Base-by-base conservation (phyloP, 2,797 vertebrate genomes). In the Tachyglossus aculeatus region DNA sequence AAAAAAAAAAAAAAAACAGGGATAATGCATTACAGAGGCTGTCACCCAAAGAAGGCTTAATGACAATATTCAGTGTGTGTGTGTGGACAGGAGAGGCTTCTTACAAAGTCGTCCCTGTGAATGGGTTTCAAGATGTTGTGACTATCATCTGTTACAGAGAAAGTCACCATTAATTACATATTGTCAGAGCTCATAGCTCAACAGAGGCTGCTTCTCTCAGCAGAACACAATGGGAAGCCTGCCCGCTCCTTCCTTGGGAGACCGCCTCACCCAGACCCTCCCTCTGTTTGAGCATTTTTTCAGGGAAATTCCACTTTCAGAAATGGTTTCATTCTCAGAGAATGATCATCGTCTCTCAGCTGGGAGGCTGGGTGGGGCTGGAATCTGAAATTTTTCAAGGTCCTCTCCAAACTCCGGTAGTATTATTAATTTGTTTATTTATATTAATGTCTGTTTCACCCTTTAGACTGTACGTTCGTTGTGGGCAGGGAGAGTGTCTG, bases 81-180 rank as follows among this genome's bases (percentile, higher is more conserved):
- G 38, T 75, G 81, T 87, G 86, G 80, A 81, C 70, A 88, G 82
- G 81, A 22, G 14, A 56, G 68, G 37, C 75, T 68, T 59, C 74
- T 82, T 83, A 85, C 85, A 82, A 63, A 70, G 81, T 74, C 82
- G 86, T 85, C 82, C 62, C 77, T 74, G 76, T 86, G 79, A 90
- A 88, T 67, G 83, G 71, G 86, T 88, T 86, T 90, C 90, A 89
- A 88, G 89, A 89, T 92, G 88, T 88, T 92, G 89, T 92, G 87
- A 91, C 87, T 88, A 64, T 91, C 85, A 88, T 88, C 79, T 77
- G 54, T 80, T 89, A 81, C 88, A 86, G 88, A 87, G 80, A 71
- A 86, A 64, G 32, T 87, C 74, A 21, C 74, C 78, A 82, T 84
- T 88, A 88, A 88, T 84, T 88, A 83, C 74, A 82, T 80, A 67